Conservation (phyloP, 1,140 invertebrate genomes). For the Catajapyx aquilonaris region DNA sequence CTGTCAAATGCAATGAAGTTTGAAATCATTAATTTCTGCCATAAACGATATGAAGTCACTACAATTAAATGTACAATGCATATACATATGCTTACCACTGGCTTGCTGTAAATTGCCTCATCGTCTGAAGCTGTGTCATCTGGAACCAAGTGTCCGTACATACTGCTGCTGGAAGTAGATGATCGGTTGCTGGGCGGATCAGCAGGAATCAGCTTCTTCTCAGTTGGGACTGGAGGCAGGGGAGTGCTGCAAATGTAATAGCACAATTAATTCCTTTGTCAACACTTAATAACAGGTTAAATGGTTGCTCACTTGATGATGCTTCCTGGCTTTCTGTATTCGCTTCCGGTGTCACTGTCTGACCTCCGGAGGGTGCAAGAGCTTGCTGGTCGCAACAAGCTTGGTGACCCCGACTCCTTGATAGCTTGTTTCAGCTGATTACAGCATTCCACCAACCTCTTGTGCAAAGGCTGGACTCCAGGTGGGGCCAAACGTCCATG, state of each 20-base stretch:
- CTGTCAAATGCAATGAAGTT: too few relatives aligned
- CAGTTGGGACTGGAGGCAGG: slow-evolving; percentile 41
- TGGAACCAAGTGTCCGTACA: slow-evolving; percentile 20
- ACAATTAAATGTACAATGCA: too few relatives aligned
- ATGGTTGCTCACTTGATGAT: slow-evolving; percentile 9
- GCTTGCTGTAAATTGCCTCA: slow-evolving; percentile 41
- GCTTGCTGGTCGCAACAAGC: slow-evolving; percentile 5
- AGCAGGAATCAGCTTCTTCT: slow-evolving; percentile 19
- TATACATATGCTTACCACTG: slow-evolving; percentile 23
- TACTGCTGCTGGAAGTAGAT: slow-evolving; percentile 19
- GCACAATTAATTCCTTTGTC: slow-evolving; percentile 5
- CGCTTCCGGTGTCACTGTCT: slow-evolving; percentile 10
- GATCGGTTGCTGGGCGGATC: slow-evolving; percentile 22
- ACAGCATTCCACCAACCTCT: slow-evolving; percentile 64
- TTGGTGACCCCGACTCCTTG: slow-evolving; percentile 17
- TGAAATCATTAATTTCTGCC: too few relatives aligned
- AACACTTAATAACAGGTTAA: too few relatives aligned
- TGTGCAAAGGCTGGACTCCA: slow-evolving; percentile 67
- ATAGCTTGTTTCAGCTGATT: slow-evolving; percentile 50
- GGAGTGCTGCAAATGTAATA: slow-evolving; percentile 39
- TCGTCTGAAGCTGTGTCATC: slow-evolving; percentile 24
- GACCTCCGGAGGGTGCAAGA: slow-evolving; percentile 12
- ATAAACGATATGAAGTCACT: too few relatives aligned
- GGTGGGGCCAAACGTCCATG: slow-evolving; percentile 62
- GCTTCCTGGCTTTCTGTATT: slow-evolving; percentile 11